Conservation (phyloP, 2,797 vertebrate genomes). For the Delichon dasypus region DNA sequence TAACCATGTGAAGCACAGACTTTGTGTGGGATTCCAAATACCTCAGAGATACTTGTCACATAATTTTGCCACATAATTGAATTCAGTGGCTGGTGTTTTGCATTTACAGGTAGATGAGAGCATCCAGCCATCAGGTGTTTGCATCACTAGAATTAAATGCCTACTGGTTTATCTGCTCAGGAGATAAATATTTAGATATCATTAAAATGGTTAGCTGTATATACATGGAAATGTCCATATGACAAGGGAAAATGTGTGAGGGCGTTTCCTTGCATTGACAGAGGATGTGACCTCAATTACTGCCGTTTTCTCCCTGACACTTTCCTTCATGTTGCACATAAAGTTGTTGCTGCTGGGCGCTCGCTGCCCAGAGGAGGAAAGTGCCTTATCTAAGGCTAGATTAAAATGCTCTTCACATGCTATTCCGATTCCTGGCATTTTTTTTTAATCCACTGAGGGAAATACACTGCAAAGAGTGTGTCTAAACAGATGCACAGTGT, state of each 20-base stretch:
- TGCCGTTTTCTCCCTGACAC: background rate
- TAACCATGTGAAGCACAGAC: slow-evolving; percentile 7
- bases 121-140: slow-evolving; percentile 25
- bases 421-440: background rate
- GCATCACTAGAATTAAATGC: slow-evolving; percentile 21
- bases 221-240: background rate
- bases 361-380: background rate
- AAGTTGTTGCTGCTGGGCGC: background rate
- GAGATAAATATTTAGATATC: slow-evolving; percentile 43
- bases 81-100: slow-evolving; percentile 4
- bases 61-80: background rate
- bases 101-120: background rate
- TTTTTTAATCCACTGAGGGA: background rate
- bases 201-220: slow-evolving; percentile 39
- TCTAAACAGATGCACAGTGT: background rate
- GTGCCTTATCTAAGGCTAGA: background rate
- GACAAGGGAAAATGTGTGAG: background rate
- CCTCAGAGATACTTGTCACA: background rate
- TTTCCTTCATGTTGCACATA: background rate
- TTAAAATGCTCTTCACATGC: background rate
- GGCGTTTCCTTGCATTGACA: background rate
- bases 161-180: background rate
- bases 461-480: background rate
- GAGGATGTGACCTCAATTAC: background rate
- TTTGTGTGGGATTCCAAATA: background rate